Evolutionary conservation across 2,113 vertebrate genomes (phyloP).

Genomic region (Lepidiolamprologus cunningtoni): DNA sequence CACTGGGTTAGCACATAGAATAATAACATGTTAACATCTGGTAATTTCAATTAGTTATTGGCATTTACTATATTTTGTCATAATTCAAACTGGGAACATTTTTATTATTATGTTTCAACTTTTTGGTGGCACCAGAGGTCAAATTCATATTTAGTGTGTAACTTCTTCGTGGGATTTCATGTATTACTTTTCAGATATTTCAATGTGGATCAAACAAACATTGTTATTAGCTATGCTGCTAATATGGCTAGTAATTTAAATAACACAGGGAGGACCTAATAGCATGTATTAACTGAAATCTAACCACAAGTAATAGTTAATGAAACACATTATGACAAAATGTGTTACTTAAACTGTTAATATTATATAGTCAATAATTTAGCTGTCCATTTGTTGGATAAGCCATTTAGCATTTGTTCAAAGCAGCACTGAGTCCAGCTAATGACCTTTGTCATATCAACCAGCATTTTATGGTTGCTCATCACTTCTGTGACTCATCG

Average conservation of each 20-base stretch:
- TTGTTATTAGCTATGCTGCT: not conserved
- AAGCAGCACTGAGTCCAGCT: not conserved
- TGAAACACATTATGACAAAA: not conserved
- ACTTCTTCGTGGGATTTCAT: not conserved
- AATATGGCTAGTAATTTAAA: not conserved
- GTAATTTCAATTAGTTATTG: not conserved
- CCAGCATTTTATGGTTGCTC: constrained; percentile 10
- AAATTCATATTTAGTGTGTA: not conserved
- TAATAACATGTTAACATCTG: not conserved
- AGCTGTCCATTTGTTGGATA: not conserved
- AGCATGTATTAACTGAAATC: not conserved
- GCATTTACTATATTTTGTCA: not conserved
- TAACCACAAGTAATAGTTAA: not conserved
- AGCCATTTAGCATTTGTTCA: not conserved
- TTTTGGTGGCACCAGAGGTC: not conserved
- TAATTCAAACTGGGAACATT: not conserved
- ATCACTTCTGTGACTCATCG: not conserved
- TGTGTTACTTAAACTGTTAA: not conserved
- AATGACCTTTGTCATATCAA: not conserved
- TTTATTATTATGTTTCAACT: not conserved
- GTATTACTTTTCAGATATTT: not conserved
- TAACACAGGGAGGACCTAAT: not conserved
- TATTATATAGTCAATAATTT: not conserved
- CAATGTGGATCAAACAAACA: not conserved
- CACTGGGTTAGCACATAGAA: not conserved